Evolutionary conservation across 2,888 invertebrate species (phyloP).

Genomic region (Cantharis flavilabris): DNA sequence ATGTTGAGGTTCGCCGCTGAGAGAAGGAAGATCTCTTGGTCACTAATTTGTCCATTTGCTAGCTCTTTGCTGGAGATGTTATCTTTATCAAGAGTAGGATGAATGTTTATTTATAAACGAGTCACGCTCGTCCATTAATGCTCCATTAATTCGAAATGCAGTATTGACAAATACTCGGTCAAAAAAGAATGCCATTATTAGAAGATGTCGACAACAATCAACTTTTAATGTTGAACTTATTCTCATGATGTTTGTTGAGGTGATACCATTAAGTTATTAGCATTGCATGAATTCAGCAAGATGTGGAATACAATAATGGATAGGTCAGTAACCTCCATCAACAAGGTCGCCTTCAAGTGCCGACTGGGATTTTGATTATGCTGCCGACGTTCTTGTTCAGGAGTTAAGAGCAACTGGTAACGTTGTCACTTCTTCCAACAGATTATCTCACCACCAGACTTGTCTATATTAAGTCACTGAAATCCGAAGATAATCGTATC

Average conservation of each 20-base stretch:
- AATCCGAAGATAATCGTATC: neutral
- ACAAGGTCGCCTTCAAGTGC: constrained; percentile 14
- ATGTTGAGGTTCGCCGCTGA: no score
- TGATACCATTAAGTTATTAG: constrained; percentile 17
- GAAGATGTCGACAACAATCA: neutral
- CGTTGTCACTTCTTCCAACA: neutral
- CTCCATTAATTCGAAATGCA: neutral
- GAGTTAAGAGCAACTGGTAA: constrained; percentile 4
- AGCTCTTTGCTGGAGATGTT: neutral
- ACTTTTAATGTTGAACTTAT: neutral
- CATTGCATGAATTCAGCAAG: constrained; percentile 6
- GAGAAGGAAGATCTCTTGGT: neutral
- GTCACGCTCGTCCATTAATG: neutral
- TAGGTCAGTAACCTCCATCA: constrained; percentile 15
- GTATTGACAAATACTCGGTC: neutral
- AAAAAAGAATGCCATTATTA: neutral
- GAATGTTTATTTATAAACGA: neutral
- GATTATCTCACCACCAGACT: neutral
- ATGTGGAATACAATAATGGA: constrained; percentile 8
- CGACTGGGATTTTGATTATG: constrained; percentile 1
- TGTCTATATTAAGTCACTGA: constrained; percentile 4
- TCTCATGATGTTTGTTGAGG: constrained; percentile 1
- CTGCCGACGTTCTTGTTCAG: constrained; percentile 5
- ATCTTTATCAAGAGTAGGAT: neutral
- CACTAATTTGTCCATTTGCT: neutral